Conservation (phyloP, 1,140 invertebrate genomes). For the Pseudomyrmex sp. region DNA sequence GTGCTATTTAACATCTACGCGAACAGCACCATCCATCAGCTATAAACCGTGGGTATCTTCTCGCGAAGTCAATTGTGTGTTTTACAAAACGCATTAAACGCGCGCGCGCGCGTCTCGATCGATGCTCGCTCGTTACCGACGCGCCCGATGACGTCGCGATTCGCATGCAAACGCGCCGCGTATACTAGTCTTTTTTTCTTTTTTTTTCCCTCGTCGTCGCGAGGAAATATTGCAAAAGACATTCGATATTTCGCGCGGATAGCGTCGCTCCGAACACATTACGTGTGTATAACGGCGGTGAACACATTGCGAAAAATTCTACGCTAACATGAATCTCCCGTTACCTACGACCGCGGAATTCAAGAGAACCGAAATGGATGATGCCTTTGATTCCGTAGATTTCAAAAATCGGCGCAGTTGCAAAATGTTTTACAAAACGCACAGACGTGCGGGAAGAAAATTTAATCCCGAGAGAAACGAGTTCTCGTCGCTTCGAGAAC, state of each 20-base stretch:
- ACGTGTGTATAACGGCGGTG: background rate
- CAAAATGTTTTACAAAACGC: too few relatives aligned
- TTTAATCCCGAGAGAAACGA: too few relatives aligned
- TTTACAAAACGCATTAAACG: constrained; percentile 53
- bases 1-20: constrained; percentile 23
- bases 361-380: constrained; percentile 7
- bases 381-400: constrained; percentile 40
- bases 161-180: constrained; percentile 22
- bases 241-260: constrained; percentile 62
- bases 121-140: constrained; percentile 33
- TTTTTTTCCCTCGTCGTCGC: background rate
- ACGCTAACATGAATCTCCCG: constrained; percentile 24
- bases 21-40: constrained; percentile 37
- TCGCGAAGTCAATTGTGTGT: constrained; percentile 47
- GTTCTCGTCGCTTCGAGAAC: too few relatives aligned
- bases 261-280: background rate
- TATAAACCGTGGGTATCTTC: constrained; percentile 25
- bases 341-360: background rate
- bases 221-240: constrained; percentile 53
- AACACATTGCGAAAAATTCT: constrained; percentile 34
- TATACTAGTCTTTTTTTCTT: background rate
- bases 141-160: constrained; percentile 36
- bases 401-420: constrained; percentile 15
- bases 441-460: too few relatives aligned
- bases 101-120: background rate